Base-by-base conservation (phyloP, 1,140 invertebrate species). In the Apis cerana region DNA sequence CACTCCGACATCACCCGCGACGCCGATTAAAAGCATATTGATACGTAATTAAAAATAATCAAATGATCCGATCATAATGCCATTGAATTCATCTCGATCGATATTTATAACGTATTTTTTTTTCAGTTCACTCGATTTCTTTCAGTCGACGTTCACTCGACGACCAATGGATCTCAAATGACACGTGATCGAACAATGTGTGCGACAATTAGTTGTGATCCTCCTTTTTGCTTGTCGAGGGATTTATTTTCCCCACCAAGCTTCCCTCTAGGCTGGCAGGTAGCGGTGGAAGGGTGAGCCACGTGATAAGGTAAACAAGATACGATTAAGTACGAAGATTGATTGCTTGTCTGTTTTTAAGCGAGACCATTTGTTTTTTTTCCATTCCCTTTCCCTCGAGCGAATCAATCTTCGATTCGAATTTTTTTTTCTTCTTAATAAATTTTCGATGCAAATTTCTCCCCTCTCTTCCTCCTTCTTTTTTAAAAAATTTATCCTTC, bases 131-230 rank as follows among this genome's bases (percentile, higher is more conserved):
- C 64, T 4, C 27, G 58, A 78, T 75, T 83, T 80, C 75, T 52
- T 62, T 68, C 21, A 9, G 5, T 67, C n/a, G 79, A 78, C 79
- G 79, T 72, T 82, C 82, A 70, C 83, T 68, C 67, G 64, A 67
- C 71, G 86, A 88, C 89, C 83, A 89, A 88, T 89, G 89, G 88
- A 82, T 91, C 82, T 84, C 88, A 75, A 90, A 89, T 92, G 90
- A 91, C 89, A 90, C 84, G 91, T 90, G 86, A 92, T 91, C 88
- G 87, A 80, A 87, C 86, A 83, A 85, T 83, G 90, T 89, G 84
- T 85, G 86, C 85, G 87, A 88, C 91, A 92, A 92, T 93, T 93
- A 93, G 89, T 86, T 83, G 50, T 43, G 84, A 86, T 78, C 84
- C 86, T 87, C 82, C 85, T 91, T 89, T 91, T 91, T 88, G 83